Evolutionary conservation across 2,888 invertebrate species (phyloP).

Genomic region (Microctonus brassicae): DNA sequence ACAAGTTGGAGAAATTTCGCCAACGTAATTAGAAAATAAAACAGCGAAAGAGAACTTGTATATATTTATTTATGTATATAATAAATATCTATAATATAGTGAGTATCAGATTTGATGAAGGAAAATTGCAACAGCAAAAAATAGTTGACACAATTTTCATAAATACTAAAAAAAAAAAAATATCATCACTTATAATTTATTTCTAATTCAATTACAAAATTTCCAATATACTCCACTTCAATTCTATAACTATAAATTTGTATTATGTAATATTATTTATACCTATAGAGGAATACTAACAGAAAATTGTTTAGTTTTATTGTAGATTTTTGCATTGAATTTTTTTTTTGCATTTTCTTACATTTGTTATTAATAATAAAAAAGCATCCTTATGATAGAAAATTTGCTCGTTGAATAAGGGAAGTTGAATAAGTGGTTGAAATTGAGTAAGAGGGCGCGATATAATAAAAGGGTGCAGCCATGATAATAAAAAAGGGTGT

Average conservation of each 20-base stretch:
- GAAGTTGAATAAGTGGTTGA: not conserved
- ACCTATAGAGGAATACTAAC: not conserved
- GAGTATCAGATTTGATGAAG: too few species aligned
- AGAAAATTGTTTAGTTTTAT: not conserved
- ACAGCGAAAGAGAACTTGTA: not conserved
- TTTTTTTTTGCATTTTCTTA: not conserved
- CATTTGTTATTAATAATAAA: too few species aligned
- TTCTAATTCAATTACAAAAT: too few species aligned
- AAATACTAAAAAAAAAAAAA: too few species aligned
- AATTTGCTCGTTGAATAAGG: not conserved
- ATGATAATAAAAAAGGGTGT: slow-evolving; percentile 59
- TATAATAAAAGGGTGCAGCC: slow-evolving; percentile 57
- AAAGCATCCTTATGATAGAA: not conserved
- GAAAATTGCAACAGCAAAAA: too few species aligned
- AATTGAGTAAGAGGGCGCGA: not conserved
- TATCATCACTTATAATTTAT: too few species aligned
- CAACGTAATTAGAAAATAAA: not conserved
- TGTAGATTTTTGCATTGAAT: not conserved
- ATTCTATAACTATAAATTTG: too few species aligned
- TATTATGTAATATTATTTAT: not conserved
- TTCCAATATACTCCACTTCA: too few species aligned
- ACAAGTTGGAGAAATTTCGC: not conserved
- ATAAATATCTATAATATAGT: not conserved
- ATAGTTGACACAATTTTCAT: too few species aligned
- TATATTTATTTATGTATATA: not conserved